A percentile compares a stretch with the other conserved stretches of the same genome.
Conservation (phyloP, 2,797 vertebrate species). For the Acanthornis magna region DNA sequence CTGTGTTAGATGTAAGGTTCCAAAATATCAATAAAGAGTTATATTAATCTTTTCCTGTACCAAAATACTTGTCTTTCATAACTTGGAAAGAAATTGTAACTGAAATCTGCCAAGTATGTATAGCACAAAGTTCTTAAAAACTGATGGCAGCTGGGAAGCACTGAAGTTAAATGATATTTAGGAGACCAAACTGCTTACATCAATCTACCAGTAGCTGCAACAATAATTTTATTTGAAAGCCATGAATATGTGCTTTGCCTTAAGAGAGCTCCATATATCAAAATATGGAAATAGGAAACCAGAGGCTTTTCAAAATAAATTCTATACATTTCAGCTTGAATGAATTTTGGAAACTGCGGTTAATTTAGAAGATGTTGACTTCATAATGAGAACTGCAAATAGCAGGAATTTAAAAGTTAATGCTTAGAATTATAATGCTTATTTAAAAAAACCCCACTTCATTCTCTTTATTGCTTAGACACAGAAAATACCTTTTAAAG, state of each 20-base stretch:
- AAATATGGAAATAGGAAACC: neutral
- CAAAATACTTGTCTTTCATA: neutral
- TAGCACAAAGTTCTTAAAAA: neutral
- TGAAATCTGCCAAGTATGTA: neutral
- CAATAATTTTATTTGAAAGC: neutral
- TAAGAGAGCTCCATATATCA: neutral
- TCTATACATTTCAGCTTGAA: neutral
- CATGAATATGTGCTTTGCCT: neutral
- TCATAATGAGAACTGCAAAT: neutral
- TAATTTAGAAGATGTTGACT: neutral
- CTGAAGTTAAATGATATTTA: neutral
- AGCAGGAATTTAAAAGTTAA: neutral
- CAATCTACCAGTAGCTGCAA: neutral
- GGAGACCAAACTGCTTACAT: neutral
- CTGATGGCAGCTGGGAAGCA: neutral
- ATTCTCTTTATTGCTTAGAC: neutral
- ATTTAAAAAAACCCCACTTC: neutral
- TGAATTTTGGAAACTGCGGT: neutral
- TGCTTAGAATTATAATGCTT: neutral
- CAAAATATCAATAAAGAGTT: neutral
- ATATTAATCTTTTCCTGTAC: neutral
- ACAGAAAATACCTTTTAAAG: slow-evolving; percentile 88
- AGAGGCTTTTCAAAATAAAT: neutral
- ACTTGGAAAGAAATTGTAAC: neutral
- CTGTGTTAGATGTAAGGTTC: neutral